Percentiles rank a stretch among this genome's conserved stretches.
These are phyloP conservation scores for Chaetura pelagica DNA, from an alignment of 2,113 vertebrate genomes.

Conservation along the genomic window DNA sequence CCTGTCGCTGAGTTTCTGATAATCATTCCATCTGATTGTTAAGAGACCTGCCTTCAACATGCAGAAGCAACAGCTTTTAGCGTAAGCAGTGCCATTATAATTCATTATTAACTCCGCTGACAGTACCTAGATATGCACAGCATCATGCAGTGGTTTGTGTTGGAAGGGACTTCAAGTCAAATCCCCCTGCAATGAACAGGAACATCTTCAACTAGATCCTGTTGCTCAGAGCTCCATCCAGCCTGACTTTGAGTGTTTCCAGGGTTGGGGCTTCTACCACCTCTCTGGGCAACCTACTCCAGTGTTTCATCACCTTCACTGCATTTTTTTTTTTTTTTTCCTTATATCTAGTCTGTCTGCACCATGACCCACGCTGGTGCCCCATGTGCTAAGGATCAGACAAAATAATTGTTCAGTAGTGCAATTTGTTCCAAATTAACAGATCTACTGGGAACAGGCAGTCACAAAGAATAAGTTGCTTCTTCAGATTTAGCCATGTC, in stretches of 20 bases:
- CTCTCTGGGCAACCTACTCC: background rate
- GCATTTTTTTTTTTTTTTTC: background rate
- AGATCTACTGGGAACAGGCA: background rate
- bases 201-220: background rate
- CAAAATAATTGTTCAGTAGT: background rate
- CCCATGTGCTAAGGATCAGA: background rate
- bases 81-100: background rate
- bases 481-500: background rate
- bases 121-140: background rate
- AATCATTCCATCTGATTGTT: accelerated
- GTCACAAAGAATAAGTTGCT: background rate
- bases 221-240: background rate
- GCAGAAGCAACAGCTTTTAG: background rate
- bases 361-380: accelerated
- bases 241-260: background rate
- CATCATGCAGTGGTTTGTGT: background rate
- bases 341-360: background rate
- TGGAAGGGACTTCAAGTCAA: background rate
- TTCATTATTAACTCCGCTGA: background rate
- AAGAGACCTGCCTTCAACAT: background rate
- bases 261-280: background rate
- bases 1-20: background rate
- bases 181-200: background rate
- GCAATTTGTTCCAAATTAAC: background rate
- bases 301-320: accelerated